Conservation (phyloP, 2,113 vertebrate species). For the Pelodiscus sinensis region DNA sequence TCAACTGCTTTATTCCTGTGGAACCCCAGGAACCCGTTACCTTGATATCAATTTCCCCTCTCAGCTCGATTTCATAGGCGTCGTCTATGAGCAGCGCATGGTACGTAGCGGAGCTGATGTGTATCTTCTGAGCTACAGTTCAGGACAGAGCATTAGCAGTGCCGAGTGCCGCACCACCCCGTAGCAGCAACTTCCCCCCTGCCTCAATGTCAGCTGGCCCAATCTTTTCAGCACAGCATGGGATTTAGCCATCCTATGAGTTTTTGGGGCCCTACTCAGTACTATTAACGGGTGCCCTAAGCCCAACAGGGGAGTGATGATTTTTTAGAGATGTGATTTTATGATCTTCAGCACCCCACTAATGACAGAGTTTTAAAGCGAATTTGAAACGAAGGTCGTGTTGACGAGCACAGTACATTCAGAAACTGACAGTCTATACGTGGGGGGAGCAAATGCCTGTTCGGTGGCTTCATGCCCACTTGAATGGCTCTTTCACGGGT, state of each 20-base stretch:
- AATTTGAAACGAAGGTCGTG: too few species aligned
- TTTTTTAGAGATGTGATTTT: too few species aligned
- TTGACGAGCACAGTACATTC: too few species aligned
- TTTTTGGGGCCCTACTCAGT: too few species aligned
- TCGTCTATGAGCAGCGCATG: constrained; percentile 84
- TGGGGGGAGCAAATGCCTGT: too few species aligned
- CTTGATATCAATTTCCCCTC: constrained; percentile 92
- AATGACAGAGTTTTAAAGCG: too few species aligned
- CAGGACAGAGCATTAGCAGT: background rate
- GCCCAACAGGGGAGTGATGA: too few species aligned
- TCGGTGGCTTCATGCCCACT: too few species aligned
- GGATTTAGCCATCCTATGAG: background rate
- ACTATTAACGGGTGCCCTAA: too few species aligned
- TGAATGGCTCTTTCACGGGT: too few species aligned
- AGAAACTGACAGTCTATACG: too few species aligned
- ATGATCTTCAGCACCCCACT: too few species aligned
- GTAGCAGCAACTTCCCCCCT: background rate
- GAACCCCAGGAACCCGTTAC: constrained; percentile 64
- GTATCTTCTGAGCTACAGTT: constrained; percentile 87
- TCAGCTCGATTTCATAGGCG: constrained; percentile 86
- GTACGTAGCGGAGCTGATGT: constrained; percentile 88
- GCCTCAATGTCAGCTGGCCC: background rate
- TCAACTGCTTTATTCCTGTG: background rate
- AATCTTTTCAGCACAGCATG: background rate
- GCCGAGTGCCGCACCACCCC: background rate